Percentiles rank a stretch among this genome's conserved stretches.
These are phyloP conservation scores for Marisa cornuarietis DNA, from an alignment of 1,140 invertebrate genomes.

Conservation along the genomic window DNA sequence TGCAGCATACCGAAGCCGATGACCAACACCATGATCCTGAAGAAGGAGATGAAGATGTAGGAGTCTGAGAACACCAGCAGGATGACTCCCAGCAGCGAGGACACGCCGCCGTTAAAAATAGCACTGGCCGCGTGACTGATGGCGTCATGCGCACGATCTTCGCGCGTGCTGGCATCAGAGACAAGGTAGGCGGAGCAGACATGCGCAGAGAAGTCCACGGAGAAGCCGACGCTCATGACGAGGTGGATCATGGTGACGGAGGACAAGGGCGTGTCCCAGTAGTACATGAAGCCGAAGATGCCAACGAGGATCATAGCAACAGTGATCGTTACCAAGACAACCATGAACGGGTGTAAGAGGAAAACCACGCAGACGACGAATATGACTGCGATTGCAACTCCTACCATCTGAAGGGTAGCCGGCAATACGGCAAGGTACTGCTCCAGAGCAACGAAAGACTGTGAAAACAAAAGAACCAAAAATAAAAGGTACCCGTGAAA, in stretches of 20 bases:
- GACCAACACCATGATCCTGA: constrained; percentile 96
- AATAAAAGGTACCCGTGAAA: no score
- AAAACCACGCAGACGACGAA: constrained; percentile 96
- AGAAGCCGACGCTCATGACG: constrained; percentile 99
- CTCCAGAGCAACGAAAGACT: constrained; percentile 48
- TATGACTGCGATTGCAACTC: constrained; percentile 91
- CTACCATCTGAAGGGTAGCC: constrained; percentile 90
- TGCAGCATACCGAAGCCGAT: constrained; percentile 95
- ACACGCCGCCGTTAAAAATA: constrained; percentile 93
- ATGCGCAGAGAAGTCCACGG: constrained; percentile 97
- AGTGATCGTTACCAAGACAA: constrained; percentile 93
- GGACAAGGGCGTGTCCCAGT: constrained; percentile 94
- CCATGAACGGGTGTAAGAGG: constrained; percentile 92
- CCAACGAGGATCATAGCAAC: constrained; percentile 95
- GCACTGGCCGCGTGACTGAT: constrained; percentile 90
- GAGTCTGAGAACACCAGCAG: constrained; percentile 88
- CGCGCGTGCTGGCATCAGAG: constrained; percentile 67
- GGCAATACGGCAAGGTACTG: constrained; percentile 93
- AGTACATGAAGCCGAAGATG: constrained; percentile 94
- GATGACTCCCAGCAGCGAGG: constrained; percentile 90
- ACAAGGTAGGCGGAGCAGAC: constrained; percentile 97
- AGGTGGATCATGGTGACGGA: constrained; percentile 99
- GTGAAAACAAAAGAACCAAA: not conserved
- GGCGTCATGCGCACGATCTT: constrained; percentile 83
- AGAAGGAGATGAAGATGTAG: constrained; percentile 97